Conservation (phyloP, 2,113 vertebrate genomes). For the Lutjanus erythropterus region DNA sequence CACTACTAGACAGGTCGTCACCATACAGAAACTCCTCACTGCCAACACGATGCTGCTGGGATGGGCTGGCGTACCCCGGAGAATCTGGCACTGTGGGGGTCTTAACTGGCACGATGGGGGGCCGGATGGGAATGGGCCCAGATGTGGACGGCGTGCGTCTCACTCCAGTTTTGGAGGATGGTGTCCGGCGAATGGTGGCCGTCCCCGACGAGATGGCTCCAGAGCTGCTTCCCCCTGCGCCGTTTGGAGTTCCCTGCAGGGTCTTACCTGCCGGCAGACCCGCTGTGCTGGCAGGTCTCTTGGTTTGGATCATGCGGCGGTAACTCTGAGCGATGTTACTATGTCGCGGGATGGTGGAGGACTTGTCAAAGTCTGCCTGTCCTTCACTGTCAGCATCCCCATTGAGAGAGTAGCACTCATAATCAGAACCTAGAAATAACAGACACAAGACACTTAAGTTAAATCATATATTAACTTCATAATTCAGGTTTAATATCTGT, state of each 20-base stretch:
- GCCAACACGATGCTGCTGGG: conserved; percentile 80
- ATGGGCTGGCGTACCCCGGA: conserved; percentile 82
- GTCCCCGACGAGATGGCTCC: conserved; percentile 89
- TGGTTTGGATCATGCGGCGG: conserved; percentile 97
- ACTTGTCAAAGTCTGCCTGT: conserved; percentile 94
- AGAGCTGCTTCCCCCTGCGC: conserved; percentile 68
- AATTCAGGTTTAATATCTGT: too few relatives aligned
- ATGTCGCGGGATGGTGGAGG: conserved; percentile 96
- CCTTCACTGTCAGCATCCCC: conserved; percentile 91
- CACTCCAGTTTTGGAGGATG: conserved; percentile 94
- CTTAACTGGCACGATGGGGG: conserved; percentile 95
- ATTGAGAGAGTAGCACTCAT: conserved; percentile 97
- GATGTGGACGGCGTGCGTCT: conserved; percentile 94
- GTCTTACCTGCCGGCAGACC: conserved; percentile 89
- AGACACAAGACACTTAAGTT: too few relatives aligned
- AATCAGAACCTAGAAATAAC: conserved; percentile 90
- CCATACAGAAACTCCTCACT: conserved; percentile 92
- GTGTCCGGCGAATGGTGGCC: conserved; percentile 95
- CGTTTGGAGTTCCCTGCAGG: conserved; percentile 76
- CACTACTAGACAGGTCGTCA: conserved; percentile 83
- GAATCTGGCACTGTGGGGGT: conserved; percentile 95
- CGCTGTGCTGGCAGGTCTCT: conserved; percentile 94
- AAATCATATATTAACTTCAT: too few relatives aligned
- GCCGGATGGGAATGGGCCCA: conserved; percentile 95
- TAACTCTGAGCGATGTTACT: conserved; percentile 98